Base-by-base conservation (phyloP, 2,113 vertebrate genomes). In the Athene noctua region DNA sequence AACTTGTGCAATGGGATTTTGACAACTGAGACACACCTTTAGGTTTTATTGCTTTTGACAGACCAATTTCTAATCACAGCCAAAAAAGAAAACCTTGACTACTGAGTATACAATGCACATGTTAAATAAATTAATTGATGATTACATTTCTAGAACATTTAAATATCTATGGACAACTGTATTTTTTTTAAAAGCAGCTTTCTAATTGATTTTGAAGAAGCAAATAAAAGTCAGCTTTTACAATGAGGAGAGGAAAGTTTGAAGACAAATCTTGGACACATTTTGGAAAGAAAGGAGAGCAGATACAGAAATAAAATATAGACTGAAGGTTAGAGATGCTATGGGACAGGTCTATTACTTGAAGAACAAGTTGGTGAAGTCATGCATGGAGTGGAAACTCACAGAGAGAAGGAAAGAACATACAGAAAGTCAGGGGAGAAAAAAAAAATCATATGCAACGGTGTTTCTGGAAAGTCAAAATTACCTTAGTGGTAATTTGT, bases 111-210 rank as follows among this genome's bases (percentile, higher is more conserved):
- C 4, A 66, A 77, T 25, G 46, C 5, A 12, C 47, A 8, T 29
- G 36, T 58, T 68, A 90, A 46, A 82, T 30, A 67, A 91, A 80
- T 54, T 9, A 36, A 44, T 19, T 15, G 44, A 27, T 18, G 51
- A 3, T 5, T 30, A 47, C 36, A 81, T 79, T n/a, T 71, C 15
- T 75, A 58, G 61, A 68, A 34, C 65, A 70, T 23, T 83, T 36
- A 16, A 2, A 6, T 29, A 66, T 5, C 34, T 52, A 13, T 1
- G 4, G 30, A 27, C 5, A 8, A 1, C 3, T 21, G 40, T 8
- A 18, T 46, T 32, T 49, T 49, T 42, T 23, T 46, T 68, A 44
- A 21, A 81, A 71, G 23, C 13, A 15, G 20, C 26, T 52, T 74
- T 51, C 14, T 47, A 59, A 5, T 18, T n/a, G 21, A 5, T 55